Evolutionary conservation across 2,797 vertebrate species (phyloP).

Genomic region (Macroramphosus scolopax): DNA sequence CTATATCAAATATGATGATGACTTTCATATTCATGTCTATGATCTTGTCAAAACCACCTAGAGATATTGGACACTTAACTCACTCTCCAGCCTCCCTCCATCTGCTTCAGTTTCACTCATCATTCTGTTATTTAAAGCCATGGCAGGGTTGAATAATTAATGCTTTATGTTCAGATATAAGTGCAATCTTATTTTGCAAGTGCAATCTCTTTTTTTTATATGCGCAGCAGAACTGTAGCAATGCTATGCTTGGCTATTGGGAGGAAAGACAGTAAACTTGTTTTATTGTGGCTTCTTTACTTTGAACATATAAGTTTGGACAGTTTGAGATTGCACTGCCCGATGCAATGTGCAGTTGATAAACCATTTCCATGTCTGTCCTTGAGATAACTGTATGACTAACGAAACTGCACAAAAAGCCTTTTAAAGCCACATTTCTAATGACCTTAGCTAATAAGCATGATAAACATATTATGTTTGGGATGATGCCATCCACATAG

Average conservation of each 20-base stretch:
- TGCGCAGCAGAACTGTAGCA: conserved; percentile 69
- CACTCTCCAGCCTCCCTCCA: conserved; percentile 33
- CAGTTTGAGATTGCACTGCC: conserved; percentile 38
- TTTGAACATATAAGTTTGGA: conserved; percentile 38
- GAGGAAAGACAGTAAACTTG: conserved; percentile 20
- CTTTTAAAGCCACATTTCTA: conserved; percentile 27
- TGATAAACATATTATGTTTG: conserved; percentile 14
- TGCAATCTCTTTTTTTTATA: conserved; percentile 33
- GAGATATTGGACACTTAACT: conserved; percentile 48
- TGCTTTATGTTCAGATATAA: conserved; percentile 58
- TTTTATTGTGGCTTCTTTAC: conserved; percentile 53
- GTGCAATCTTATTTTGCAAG: conserved; percentile 46
- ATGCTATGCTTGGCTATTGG: conserved; percentile 48
- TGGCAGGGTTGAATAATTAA: conserved; percentile 45
- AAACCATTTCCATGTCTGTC: conserved; percentile 28
- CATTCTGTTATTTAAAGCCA: conserved; percentile 45
- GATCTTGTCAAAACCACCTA: conserved; percentile 86
- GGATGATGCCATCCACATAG: conserved; percentile 5
- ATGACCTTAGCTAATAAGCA: conserved; percentile 10
- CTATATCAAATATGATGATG: conserved; percentile 86
- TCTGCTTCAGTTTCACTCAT: conserved; percentile 50
- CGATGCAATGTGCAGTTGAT: conserved; percentile 34
- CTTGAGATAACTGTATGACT: conserved; percentile 18
- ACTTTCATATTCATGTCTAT: conserved; percentile 87
- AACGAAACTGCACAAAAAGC: conserved; percentile 29